phyloP scores from a whole-genome alignment of 2,888 invertebrate species.

The Timema cristinae region DNA sequence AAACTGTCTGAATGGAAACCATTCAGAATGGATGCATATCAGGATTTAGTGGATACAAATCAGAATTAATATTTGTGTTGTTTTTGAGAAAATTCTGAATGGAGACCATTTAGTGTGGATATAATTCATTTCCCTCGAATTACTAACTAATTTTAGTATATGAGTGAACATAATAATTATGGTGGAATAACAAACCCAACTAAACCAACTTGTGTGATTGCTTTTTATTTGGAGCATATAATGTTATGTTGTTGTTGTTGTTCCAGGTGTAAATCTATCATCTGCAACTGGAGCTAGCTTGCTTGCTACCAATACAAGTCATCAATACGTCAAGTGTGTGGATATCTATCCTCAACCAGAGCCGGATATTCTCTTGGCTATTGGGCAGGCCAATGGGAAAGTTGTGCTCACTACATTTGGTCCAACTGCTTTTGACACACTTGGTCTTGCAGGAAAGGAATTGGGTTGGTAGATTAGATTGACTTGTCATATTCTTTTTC shows the following conservation, averaged over 20 bases:
- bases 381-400: constrained; percentile 87
- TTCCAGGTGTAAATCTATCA: constrained; percentile 57
- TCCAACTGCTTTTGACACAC: constrained; percentile 61
- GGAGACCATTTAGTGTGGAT: too few relatives aligned
- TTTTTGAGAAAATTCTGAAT: too few relatives aligned
- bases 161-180: neutral
- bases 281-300: constrained; percentile 65
- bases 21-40: too few relatives aligned
- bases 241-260: too few relatives aligned
- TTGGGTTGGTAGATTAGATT: constrained; percentile 54
- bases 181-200: neutral
- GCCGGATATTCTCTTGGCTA: constrained; percentile 75
- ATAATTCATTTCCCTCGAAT: too few relatives aligned
- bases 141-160: too few relatives aligned
- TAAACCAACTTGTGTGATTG: neutral
- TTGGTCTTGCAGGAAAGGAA: constrained; percentile 69
- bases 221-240: neutral
- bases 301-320: constrained; percentile 66
- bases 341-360: constrained; percentile 78
- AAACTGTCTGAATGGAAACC: too few relatives aligned
- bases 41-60: too few relatives aligned
- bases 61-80: too few relatives aligned
- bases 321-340: constrained; percentile 79
- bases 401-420: constrained; percentile 76
- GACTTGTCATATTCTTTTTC: too few relatives aligned